Conservation (phyloP, 2,888 invertebrate genomes). For the Tenthredo amoena region DNA sequence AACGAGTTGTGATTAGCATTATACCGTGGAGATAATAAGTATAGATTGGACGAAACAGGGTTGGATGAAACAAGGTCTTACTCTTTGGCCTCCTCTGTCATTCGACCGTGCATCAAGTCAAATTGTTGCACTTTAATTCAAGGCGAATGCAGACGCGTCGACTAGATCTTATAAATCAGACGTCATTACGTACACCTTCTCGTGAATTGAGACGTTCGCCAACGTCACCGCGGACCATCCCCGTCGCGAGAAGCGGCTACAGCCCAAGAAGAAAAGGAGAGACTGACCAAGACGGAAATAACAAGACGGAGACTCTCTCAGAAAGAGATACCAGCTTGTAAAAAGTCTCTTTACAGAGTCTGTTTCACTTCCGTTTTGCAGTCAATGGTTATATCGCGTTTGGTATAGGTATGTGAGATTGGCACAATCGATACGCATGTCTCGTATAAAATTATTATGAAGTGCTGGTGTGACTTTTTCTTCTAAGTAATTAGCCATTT, state of each 20-base stretch:
- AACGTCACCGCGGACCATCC: constrained; percentile 43
- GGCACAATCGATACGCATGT: not conserved
- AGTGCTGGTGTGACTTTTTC: not conserved
- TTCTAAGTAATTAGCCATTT: not conserved
- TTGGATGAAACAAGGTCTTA: constrained; percentile 3
- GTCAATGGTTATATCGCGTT: constrained; percentile 2
- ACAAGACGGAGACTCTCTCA: not conserved
- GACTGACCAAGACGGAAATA: constrained; percentile 28
- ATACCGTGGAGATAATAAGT: not conserved
- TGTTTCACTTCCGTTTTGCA: constrained; percentile 29
- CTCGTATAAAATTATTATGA: not conserved
- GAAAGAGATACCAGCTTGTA: not conserved
- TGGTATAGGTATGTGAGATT: not conserved
- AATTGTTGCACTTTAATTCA: constrained; percentile 30
- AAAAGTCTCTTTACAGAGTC: constrained; percentile 19
- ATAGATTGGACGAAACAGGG: not conserved
- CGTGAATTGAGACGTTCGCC: constrained; percentile 49
- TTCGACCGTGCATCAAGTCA: not conserved
- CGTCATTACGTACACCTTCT: constrained; percentile 46
- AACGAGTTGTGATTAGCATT: constrained; percentile 29
- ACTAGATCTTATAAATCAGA: constrained; percentile 48
- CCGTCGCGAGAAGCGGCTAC: constrained; percentile 39
- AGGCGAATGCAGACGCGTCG: constrained; percentile 42
- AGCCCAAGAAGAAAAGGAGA: constrained; percentile 13
- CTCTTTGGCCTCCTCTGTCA: not conserved